Base-by-base conservation (phyloP, 1,140 invertebrate species). In the Caenorhabditis tropicalis region DNA sequence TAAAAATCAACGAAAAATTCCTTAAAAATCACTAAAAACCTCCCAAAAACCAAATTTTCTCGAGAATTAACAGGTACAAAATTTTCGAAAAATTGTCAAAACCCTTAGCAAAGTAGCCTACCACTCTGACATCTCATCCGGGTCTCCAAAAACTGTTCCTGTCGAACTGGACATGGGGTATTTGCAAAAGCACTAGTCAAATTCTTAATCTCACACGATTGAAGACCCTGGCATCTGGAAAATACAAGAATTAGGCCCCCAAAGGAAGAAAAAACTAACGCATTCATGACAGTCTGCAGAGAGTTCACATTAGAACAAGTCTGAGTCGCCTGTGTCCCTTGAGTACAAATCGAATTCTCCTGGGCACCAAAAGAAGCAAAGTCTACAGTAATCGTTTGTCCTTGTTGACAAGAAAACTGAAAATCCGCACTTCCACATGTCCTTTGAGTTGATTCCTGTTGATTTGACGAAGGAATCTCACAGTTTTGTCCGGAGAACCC, bases 331-430 rank as follows among this genome's bases (percentile, higher is more conserved):
- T 74, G 65, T 10, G 36, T 74, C 65, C 36, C 65, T 15, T 74
- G 33, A 15, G 24, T 43, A 24, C 65, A 74, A 33, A 74, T 74
- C 24, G 36, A 74, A 9, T 19, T 74, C n/a, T 74, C 65, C 65
- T 74, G 58, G 39, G 82, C 56, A n/a, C 83, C 83, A 46, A 65
- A 84, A 15, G 83, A 84, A 10, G 83, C 83, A 39, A 56, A 84
- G 33, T 84, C 83, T 12, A 84, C 83, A 4, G 24, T 21, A 60
- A 84, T 84, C 29, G 83, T 79, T n/a, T 51, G 29, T 1, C 39
- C 70, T 53, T 81, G 79, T 9, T 46, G 70, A 58, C 83, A 84
- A 1, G 83, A 79, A 48, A 84, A 84, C 27, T 80, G 65, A 39
- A 65, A 84, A 56, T 39, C 83, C 21, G 29, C 43, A 51, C 21